A percentile compares a stretch with the other conserved stretches of the same genome.
Conservation (phyloP, 2,797 vertebrate genomes). For the Cetoscarus ocellatus region DNA sequence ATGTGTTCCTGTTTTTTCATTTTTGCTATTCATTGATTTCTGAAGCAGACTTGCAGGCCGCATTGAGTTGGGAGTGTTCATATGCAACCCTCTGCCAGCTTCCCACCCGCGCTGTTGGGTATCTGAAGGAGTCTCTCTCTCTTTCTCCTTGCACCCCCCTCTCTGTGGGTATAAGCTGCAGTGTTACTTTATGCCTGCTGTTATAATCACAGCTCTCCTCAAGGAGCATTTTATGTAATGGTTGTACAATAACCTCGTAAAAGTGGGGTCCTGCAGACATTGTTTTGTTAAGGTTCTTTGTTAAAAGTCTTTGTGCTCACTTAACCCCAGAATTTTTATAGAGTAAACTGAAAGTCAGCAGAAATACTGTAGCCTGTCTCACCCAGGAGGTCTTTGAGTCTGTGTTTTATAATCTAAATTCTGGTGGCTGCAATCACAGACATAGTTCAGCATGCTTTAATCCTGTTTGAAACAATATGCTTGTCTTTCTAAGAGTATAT, state of each 20-base stretch:
- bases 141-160: not conserved
- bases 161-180: conserved; percentile 8
- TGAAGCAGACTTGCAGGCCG: too few species aligned
- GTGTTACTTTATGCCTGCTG: not conserved
- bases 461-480: too few species aligned
- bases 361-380: not conserved
- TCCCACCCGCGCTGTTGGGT: too few species aligned
- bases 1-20: too few species aligned
- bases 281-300: conserved; percentile 7
- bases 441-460: too few species aligned
- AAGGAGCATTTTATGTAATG: not conserved
- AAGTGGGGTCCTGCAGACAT: conserved; percentile 5
- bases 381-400: not conserved
- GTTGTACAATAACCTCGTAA: conserved; percentile 16
- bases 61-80: too few species aligned
- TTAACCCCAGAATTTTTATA: not conserved
- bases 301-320: not conserved
- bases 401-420: not conserved
- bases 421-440: too few species aligned
- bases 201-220: conserved; percentile 7
- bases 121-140: not conserved
- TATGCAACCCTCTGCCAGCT: too few species aligned
- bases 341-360: not conserved
- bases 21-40: too few species aligned
- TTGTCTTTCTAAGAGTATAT: too few species aligned